Evolutionary conservation across 2,888 invertebrate genomes (phyloP).

Genomic region (Trachelus iudaicus): DNA sequence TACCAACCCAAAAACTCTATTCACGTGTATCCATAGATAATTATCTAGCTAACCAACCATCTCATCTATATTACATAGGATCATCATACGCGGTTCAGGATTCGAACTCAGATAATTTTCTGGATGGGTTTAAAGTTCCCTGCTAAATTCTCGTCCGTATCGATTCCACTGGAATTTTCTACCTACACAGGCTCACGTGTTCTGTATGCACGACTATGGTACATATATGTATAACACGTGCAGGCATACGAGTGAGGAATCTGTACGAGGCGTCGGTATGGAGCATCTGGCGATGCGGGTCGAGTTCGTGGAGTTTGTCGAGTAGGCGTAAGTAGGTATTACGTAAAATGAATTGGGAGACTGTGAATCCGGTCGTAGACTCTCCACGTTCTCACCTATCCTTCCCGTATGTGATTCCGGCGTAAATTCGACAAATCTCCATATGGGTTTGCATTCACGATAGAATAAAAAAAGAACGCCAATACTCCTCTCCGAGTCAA

Average conservation of each 20-base stretch:
- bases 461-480: background rate
- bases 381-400: background rate
- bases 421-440: background rate
- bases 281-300: background rate
- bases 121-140: background rate
- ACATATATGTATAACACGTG: background rate
- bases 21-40: background rate
- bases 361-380: background rate
- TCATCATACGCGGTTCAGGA: background rate
- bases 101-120: background rate
- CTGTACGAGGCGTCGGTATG: background rate
- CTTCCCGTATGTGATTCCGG: background rate
- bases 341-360: background rate
- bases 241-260: background rate
- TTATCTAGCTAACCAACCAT: background rate
- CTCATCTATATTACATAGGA: background rate
- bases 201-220: background rate
- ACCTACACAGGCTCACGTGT: background rate
- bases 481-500: background rate
- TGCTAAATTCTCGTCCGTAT: background rate
- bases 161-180: background rate
- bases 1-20: background rate
- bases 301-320: background rate
- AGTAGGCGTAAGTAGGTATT: background rate
- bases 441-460: background rate